Evolutionary conservation across 2,888 invertebrate species (phyloP).

Genomic region (Trissonchulus sp.): DNA sequence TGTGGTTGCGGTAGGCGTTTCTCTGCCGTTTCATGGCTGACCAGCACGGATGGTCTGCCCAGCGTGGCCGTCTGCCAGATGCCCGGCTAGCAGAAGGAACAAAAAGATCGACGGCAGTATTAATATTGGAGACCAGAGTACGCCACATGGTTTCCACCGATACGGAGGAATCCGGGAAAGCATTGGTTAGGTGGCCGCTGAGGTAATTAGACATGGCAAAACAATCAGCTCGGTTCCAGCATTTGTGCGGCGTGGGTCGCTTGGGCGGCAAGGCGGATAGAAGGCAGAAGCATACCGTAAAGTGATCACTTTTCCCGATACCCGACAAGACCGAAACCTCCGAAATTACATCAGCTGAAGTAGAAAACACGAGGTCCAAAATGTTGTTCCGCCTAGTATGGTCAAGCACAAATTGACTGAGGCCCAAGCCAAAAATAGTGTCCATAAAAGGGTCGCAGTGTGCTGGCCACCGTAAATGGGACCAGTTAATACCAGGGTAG

Average conservation of each 20-base stretch:
- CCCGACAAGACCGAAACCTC: neutral
- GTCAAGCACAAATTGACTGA: slow-evolving; percentile 1
- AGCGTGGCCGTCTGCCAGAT: neutral
- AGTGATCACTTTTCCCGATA: neutral
- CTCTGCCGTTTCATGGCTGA: neutral
- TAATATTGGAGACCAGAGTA: neutral
- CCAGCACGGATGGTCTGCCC: slow-evolving; percentile 6
- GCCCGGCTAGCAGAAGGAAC: neutral
- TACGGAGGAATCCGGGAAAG: neutral
- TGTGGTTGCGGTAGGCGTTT: neutral
- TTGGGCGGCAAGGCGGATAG: no score
- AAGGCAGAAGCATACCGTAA: no score
- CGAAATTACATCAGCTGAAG: neutral
- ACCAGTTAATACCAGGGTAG: slow-evolving; percentile 9
- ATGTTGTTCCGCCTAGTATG: neutral
- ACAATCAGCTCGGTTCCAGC: neutral
- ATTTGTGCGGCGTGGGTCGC: neutral
- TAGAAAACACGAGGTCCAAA: slow-evolving; percentile 6
- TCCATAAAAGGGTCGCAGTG: neutral
- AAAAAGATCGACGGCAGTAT: neutral
- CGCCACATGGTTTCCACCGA: neutral
- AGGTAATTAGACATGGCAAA: neutral
- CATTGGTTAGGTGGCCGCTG: neutral
- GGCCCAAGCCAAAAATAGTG: neutral
- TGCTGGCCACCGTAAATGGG: neutral